Evolutionary conservation across 2,113 vertebrate species (phyloP).

Genomic region (Dryoscopus gambensis): DNA sequence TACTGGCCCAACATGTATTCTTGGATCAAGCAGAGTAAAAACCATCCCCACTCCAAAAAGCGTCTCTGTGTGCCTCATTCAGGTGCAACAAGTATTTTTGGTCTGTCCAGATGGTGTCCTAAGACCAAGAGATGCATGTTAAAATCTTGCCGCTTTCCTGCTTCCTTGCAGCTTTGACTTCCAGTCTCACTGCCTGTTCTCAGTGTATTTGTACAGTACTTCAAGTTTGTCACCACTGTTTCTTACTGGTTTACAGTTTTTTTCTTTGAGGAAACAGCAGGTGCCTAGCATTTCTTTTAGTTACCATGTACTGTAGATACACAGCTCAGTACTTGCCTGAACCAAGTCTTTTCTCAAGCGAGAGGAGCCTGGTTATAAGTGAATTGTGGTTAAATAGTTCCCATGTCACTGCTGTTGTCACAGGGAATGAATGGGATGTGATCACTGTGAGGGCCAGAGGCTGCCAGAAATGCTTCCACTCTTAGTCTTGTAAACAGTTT

Average conservation of each 20-base stretch:
- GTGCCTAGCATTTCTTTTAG: neutral
- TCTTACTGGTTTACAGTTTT: rapidly evolving
- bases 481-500: neutral
- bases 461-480: neutral
- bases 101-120: neutral
- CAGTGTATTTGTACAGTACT: neutral
- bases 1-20: neutral
- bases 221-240: neutral
- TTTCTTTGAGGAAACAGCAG: neutral
- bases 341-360: neutral
- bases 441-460: neutral
- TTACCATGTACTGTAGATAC: neutral
- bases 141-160: neutral
- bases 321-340: neutral
- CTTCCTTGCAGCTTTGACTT: neutral
- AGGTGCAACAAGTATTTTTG: neutral
- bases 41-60: neutral
- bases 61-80: neutral
- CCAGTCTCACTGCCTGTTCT: neutral
- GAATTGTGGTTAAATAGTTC: neutral
- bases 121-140: neutral
- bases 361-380: neutral
- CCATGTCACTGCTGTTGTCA: neutral
- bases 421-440: neutral
- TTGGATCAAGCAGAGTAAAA: neutral